Conservation (phyloP, 2,113 vertebrate species). For the Oreochromis niloticus region DNA sequence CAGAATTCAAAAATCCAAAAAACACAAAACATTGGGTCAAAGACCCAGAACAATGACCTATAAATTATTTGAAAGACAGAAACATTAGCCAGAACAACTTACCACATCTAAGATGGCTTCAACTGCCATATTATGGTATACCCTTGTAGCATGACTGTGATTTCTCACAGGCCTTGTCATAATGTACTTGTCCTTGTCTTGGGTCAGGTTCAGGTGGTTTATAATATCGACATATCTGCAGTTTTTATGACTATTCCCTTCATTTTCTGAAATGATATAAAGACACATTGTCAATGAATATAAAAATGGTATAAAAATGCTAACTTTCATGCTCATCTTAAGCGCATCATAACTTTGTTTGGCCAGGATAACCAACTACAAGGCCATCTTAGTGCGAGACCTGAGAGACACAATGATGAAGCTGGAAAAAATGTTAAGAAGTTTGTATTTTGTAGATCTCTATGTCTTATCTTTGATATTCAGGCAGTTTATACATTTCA, state of each 20-base stretch:
- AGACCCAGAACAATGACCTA: neutral
- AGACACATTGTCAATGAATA: neutral
- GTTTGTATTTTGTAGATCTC: neutral
- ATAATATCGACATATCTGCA: neutral
- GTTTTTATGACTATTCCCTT: fast-evolving
- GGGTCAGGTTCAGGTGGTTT: neutral
- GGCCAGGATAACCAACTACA: neutral
- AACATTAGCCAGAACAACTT: neutral
- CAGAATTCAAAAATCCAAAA: neutral
- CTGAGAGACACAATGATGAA: neutral
- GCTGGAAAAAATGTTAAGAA: neutral
- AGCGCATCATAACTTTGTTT: neutral
- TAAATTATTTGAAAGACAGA: neutral
- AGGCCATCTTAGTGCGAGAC: neutral
- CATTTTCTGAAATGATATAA: neutral
- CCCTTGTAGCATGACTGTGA: fast-evolving
- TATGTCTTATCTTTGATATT: neutral
- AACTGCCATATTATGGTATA: fast-evolving
- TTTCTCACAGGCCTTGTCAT: fast-evolving
- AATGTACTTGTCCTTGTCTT: neutral
- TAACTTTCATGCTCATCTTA: neutral
- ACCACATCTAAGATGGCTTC: neutral
- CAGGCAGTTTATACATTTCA: neutral
- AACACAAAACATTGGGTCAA: neutral
- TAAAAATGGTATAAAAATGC: neutral